Percentiles rank a stretch among this genome's conserved stretches.
phyloP scores from a whole-genome alignment of 1,140 invertebrate genomes.

The Pachyrhynchus sulphureomaculatus region DNA sequence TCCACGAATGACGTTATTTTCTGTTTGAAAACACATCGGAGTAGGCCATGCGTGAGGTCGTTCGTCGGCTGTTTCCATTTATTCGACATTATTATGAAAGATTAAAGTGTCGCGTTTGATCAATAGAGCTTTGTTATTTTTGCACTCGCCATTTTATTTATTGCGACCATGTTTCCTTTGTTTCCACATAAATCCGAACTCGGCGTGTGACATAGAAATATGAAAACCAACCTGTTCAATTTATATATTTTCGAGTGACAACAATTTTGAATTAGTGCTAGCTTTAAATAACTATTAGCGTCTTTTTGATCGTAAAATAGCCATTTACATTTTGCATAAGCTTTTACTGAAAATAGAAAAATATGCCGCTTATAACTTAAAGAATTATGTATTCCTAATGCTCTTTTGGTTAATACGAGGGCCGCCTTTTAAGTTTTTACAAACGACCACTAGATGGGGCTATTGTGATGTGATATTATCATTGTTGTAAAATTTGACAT shows the following conservation, averaged over 20 bases:
- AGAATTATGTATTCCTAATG: no score
- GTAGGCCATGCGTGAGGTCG: conserved; percentile 6
- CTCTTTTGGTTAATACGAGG: no score
- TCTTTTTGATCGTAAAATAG: no score
- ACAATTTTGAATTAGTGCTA: no score
- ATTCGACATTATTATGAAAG: conserved; percentile 24
- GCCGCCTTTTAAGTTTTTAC: no score
- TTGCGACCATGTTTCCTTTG: conserved; percentile 16
- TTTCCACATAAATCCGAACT: conserved; percentile 6
- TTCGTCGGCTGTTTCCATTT: conserved; percentile 11
- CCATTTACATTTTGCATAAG: no score
- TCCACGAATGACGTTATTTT: not conserved
- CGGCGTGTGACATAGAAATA: not conserved
- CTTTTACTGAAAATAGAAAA: no score
- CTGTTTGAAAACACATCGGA: not conserved
- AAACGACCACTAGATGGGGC: no score
- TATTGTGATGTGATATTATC: no score
- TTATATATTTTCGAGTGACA: not conserved
- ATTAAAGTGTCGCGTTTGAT: conserved; percentile 27
- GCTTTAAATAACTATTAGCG: no score
- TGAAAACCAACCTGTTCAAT: conserved; percentile 6
- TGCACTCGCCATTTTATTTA: conserved; percentile 15
- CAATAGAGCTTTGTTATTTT: conserved; percentile 28
- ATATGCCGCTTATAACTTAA: no score
- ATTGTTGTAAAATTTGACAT: no score